Conservation (phyloP, 2,888 invertebrate genomes). For the Endotricha flammealis region DNA sequence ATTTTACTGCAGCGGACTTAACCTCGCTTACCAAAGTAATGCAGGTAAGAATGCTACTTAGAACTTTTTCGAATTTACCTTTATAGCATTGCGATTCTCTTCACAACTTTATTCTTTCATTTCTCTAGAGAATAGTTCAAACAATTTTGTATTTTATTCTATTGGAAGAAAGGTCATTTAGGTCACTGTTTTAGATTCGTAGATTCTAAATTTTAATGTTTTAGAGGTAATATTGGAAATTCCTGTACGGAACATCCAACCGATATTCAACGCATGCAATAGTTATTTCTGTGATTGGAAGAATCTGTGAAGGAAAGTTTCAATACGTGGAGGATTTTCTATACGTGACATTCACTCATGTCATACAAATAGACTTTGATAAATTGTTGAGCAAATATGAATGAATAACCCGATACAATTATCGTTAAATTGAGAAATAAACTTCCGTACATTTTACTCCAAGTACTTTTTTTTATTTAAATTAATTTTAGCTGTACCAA, state of each 20-base stretch:
- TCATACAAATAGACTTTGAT: no score
- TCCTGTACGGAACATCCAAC: slow-evolving; percentile 58
- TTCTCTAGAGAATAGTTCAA: slow-evolving; percentile 9
- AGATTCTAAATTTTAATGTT: slow-evolving; percentile 1
- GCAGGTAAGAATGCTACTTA: slow-evolving; percentile 40
- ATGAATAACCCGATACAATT: no score
- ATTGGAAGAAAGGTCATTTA: slow-evolving; percentile 22
- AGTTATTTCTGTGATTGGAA: slow-evolving; percentile 60
- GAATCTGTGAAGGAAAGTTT: slow-evolving; percentile 41
- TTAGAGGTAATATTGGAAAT: slow-evolving; percentile 64
- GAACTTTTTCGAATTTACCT: slow-evolving; percentile 69
- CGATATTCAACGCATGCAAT: slow-evolving; percentile 61
- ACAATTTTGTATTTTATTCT: slow-evolving; percentile 27
- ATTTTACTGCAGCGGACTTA: slow-evolving; percentile 46
- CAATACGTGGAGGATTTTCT: slow-evolving; percentile 47
- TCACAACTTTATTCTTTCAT: slow-evolving; percentile 31
- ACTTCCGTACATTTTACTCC: no score
- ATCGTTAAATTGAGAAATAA: no score
- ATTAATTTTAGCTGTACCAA: no score
- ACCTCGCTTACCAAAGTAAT: slow-evolving; percentile 31
- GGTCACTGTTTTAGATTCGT: no score
- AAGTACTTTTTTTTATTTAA: no score
- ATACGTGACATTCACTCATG: slow-evolving; percentile 37
- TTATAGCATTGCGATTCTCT: slow-evolving; percentile 47
- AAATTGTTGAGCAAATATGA: no score